Evolutionary conservation across 1,140 invertebrate species (phyloP).

Genomic region (Cotesia typhae): DNA sequence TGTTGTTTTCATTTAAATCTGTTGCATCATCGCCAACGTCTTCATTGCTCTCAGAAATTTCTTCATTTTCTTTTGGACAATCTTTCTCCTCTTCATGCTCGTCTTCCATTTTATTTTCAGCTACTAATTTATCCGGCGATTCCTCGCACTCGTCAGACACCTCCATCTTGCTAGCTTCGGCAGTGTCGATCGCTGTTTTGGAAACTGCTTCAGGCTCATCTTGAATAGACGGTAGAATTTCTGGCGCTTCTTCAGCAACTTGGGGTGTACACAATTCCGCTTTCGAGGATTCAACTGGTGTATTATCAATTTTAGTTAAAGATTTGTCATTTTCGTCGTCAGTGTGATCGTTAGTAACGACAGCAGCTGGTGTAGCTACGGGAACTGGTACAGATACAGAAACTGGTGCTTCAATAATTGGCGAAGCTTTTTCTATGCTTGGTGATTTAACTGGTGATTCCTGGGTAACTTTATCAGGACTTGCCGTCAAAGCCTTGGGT

Average conservation of each 20-base stretch:
- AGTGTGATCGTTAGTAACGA: not conserved
- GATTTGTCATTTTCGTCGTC: constrained; percentile 20
- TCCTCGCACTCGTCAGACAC: constrained; percentile 11
- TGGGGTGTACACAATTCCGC: constrained; percentile 31
- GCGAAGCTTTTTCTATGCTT: constrained; percentile 44
- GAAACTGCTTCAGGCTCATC: constrained; percentile 45
- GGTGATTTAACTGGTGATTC: constrained; percentile 39
- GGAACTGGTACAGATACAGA: not conserved
- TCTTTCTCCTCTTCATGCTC: constrained; percentile 36
- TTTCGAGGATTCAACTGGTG: constrained; percentile 16
- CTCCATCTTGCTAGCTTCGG: constrained; percentile 28
- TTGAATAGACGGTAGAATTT: constrained; percentile 33
- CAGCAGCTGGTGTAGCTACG: constrained; percentile 3
- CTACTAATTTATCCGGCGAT: constrained; percentile 38
- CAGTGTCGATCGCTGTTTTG: constrained; percentile 20
- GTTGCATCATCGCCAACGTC: constrained; percentile 39
- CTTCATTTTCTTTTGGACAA: constrained; percentile 26
- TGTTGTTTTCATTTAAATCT: constrained; percentile 24
- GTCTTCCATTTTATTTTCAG: constrained; percentile 36
- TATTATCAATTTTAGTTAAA: not conserved
- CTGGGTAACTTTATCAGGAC: constrained; percentile 32
- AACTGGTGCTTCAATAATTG: constrained; percentile 39
- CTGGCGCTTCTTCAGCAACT: constrained; percentile 42
- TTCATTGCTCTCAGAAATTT: not conserved
- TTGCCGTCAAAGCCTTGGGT: constrained; percentile 22